Base-by-base conservation (phyloP, 2,888 invertebrate genomes). In the Troides helena region DNA sequence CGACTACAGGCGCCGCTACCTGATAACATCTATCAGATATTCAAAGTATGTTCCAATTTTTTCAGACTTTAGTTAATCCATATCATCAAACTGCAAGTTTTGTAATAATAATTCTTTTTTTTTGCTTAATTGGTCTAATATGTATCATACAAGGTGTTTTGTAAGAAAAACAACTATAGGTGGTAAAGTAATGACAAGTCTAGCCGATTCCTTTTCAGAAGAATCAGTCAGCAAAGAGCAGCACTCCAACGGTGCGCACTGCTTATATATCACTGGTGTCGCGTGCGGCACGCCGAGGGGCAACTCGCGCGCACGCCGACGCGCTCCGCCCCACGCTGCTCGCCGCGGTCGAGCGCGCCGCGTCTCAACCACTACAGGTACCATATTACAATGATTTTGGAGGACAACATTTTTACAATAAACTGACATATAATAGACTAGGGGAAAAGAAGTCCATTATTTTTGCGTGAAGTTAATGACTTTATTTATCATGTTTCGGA, bases 181-280 rank as follows among this genome's bases (percentile, higher is more conserved):
- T 39, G 7, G 10, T 60, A 14, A 36, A 30, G 17, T 36, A 18
- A 30, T 60, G 1, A 36, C 60, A 8, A 14, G 17, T 25, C 23
- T 43, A 63, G 46, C 43, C 10, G 4, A 23, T 30, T n/a, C 62
- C 36, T 59, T 89, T 89, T 14, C 87, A 96, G 95, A 97, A 95
- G 85, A 97, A 96, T 56, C 86, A 96, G 74, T 89, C 93, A 0
- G 93, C 95, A 17, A 98, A 98, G 88, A 95, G 95, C 67, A 95
- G 96, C 17, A 96, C 96, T 18, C 95, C 96, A 67, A 85, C 94
- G 14, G 97, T 98, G 7, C 95, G 97, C 71, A 95, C 95, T 65
- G 94, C 96, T 62, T 98, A 98, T 86, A 94, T 97, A 72, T 95
- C 95, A 81, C 95, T 97, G 85, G 93, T 98, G 85, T 90, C 95